Evolutionary conservation across 2,888 invertebrate species (phyloP).

Genomic region (Stenurella melanura): DNA sequence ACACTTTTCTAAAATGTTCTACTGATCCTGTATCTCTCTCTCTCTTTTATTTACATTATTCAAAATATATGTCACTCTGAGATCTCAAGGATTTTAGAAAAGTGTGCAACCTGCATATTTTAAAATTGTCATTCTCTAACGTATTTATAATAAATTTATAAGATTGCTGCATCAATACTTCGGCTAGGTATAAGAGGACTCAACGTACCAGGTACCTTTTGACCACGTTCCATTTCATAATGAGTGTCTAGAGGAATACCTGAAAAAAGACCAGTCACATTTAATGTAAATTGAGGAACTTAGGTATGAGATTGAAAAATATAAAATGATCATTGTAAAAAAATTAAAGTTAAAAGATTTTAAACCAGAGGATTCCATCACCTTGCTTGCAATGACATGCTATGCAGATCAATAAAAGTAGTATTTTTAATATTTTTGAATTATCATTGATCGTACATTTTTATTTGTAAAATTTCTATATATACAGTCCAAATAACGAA

Average conservation of each 20-base stretch:
- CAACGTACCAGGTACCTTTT: slow-evolving; percentile 84
- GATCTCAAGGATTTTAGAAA: slow-evolving; percentile 48
- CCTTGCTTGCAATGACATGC: too few species aligned
- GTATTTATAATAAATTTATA: slow-evolving; percentile 60
- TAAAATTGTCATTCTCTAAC: slow-evolving; percentile 44
- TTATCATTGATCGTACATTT: not conserved
- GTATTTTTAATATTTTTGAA: not conserved
- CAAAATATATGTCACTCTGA: slow-evolving; percentile 50
- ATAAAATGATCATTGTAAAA: too few species aligned
- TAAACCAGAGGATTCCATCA: too few species aligned
- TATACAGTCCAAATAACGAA: too few species aligned
- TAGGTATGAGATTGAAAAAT: too few species aligned
- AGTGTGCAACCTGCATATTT: slow-evolving; percentile 42
- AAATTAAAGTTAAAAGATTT: too few species aligned
- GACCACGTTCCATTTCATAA: slow-evolving; percentile 87
- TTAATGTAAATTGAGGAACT: too few species aligned
- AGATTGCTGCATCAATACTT: slow-evolving; percentile 69
- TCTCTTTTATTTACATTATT: slow-evolving; percentile 56
- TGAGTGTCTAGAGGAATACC: slow-evolving; percentile 85
- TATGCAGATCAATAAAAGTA: too few species aligned
- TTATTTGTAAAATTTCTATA: slow-evolving; percentile 12
- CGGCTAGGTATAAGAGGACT: slow-evolving; percentile 83
- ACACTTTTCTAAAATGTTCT: slow-evolving; percentile 51
- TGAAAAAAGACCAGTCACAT: slow-evolving; percentile 65
- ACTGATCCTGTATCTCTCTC: slow-evolving; percentile 49